Percentiles rank a stretch among this genome's conserved stretches.
phyloP scores from a whole-genome alignment of 1,140 invertebrate species.

The Wiebesia pumilae region DNA sequence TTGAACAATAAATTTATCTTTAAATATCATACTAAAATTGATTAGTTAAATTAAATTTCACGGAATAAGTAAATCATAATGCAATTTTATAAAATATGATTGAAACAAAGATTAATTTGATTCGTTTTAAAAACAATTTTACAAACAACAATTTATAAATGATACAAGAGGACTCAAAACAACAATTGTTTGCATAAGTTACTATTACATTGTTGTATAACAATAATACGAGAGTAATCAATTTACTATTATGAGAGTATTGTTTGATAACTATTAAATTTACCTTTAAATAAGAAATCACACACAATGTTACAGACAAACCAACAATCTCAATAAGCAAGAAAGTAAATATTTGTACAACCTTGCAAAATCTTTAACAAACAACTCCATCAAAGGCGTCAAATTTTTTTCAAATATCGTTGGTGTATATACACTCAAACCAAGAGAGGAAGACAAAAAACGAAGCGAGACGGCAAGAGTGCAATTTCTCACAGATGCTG shows the following conservation, averaged over 20 bases:
- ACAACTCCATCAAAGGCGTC: background rate
- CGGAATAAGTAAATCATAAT: background rate
- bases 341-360: slow-evolving; percentile 18
- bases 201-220: background rate
- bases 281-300: background rate
- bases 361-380: background rate
- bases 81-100: background rate
- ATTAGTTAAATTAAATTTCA: background rate
- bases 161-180: too few relatives aligned
- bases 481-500: slow-evolving; percentile 33
- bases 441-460: background rate
- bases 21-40: background rate
- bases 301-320: background rate
- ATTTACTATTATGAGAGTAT: background rate
- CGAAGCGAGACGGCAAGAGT: background rate
- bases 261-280: background rate
- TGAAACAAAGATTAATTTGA: background rate
- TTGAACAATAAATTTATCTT: background rate
- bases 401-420: background rate
- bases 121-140: background rate
- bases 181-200: background rate
- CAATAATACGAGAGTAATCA: background rate
- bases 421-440: background rate
- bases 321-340: background rate
- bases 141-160: background rate